phyloP scores from a whole-genome alignment of 1,140 invertebrate genomes.

The Listronotus bonariensis region DNA sequence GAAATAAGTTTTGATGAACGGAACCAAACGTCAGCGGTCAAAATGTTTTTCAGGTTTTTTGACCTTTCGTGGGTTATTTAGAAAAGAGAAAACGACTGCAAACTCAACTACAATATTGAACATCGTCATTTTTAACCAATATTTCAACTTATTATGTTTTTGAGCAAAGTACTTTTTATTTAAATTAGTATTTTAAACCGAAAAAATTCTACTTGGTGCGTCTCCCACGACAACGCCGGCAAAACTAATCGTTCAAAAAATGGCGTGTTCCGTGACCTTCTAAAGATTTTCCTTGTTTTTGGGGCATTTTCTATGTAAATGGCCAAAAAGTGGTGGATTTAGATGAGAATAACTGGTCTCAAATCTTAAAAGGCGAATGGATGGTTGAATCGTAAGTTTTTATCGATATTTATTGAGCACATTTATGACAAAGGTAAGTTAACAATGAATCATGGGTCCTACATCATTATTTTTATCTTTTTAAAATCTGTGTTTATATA shows the following conservation, averaged over 20 bases:
- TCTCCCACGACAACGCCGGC: constrained; percentile 20
- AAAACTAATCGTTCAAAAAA: constrained; percentile 22
- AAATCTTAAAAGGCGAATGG: constrained; percentile 88
- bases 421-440: not conserved
- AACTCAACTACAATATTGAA: too few relatives aligned
- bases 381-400: constrained; percentile 94
- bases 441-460: constrained; percentile 10
- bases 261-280: constrained; percentile 46
- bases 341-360: constrained; percentile 86
- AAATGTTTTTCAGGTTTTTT: too few relatives aligned
- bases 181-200: too few relatives aligned
- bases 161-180: too few relatives aligned
- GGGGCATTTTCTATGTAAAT: constrained; percentile 42
- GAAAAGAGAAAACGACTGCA: too few relatives aligned
- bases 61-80: too few relatives aligned
- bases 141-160: too few relatives aligned
- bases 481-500: not conserved
- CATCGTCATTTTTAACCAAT: too few relatives aligned
- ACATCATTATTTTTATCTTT: constrained; percentile 17
- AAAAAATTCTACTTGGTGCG: too few relatives aligned
- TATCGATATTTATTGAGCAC: not conserved
- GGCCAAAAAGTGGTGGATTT: constrained; percentile 58
- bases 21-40: too few relatives aligned
- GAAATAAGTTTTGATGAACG: too few relatives aligned
- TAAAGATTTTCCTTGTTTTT: constrained; percentile 40